These are phyloP conservation scores for Caerostris extrusa DNA, from an alignment of 1,140 invertebrate genomes.

Conservation along the genomic window DNA sequence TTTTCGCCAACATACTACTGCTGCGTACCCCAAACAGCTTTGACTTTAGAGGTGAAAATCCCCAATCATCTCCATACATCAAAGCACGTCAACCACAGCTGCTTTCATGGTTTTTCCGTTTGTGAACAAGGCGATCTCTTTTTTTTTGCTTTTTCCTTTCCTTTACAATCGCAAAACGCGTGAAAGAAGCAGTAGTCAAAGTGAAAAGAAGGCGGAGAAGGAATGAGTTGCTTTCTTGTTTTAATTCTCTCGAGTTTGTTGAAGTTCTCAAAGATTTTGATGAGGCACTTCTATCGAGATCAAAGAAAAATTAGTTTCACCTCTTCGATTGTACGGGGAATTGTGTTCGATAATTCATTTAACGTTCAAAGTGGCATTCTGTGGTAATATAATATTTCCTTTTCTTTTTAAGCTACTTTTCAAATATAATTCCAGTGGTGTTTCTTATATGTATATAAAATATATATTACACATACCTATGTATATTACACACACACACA, in stretches of 20 bases:
- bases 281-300: background rate
- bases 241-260: background rate
- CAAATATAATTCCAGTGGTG: too few species aligned
- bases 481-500: too few species aligned
- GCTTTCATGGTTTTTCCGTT: background rate
- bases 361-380: too few species aligned
- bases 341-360: too few species aligned
- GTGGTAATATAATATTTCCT: too few species aligned
- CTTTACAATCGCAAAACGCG: background rate
- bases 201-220: background rate
- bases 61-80: slow-evolving; percentile 26
- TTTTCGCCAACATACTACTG: background rate
- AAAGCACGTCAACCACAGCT: slow-evolving; percentile 32
- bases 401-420: too few species aligned
- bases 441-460: too few species aligned
- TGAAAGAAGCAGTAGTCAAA: background rate
- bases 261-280: background rate
- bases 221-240: background rate
- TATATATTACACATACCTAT: too few species aligned
- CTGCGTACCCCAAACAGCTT: background rate
- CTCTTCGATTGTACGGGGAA: too few species aligned
- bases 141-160: too few species aligned
- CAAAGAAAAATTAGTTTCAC: too few species aligned
- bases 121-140: background rate
- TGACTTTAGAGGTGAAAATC: slow-evolving; percentile 41